These are phyloP conservation scores for Baryphthengus martii DNA, from an alignment of 2,113 vertebrate species.

Conservation along the genomic window DNA sequence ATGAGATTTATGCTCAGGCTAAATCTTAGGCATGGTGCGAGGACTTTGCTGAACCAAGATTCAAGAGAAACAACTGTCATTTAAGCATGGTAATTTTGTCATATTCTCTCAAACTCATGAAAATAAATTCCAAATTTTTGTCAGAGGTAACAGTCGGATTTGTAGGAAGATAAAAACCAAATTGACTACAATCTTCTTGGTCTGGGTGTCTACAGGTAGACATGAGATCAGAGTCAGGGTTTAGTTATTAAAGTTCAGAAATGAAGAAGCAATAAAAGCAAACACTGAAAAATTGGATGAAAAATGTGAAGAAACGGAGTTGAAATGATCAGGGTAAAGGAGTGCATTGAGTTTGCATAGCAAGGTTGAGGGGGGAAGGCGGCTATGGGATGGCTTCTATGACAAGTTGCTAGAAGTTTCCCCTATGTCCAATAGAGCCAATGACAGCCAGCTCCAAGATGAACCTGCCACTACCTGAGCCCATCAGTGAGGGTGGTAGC, in stretches of 20 bases:
- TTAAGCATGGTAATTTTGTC: not conserved
- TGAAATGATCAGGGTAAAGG: not conserved
- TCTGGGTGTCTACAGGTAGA: not conserved
- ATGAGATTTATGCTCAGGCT: slow-evolving; percentile 22
- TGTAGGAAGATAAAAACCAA: not conserved
- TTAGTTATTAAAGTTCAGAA: not conserved
- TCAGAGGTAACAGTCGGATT: not conserved
- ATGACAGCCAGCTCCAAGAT: not conserved
- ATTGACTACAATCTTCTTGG: not conserved
- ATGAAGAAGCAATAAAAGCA: not conserved
- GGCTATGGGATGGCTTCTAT: not conserved
- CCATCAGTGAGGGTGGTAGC: not conserved
- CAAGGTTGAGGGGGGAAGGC: not conserved
- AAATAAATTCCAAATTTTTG: not conserved
- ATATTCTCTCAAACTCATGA: not conserved
- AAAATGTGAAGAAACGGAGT: not conserved
- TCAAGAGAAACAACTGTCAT: not conserved
- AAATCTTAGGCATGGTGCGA: not conserved
- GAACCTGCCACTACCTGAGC: not conserved
- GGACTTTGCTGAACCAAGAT: not conserved
- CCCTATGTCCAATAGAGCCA: not conserved
- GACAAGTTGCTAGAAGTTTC: not conserved
- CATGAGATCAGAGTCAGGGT: not conserved
- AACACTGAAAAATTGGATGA: not conserved
- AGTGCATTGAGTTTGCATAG: not conserved